Percentiles rank a stretch among this genome's conserved stretches.
Conservation (phyloP, 2,113 vertebrate species). For the Alosa alosa region DNA sequence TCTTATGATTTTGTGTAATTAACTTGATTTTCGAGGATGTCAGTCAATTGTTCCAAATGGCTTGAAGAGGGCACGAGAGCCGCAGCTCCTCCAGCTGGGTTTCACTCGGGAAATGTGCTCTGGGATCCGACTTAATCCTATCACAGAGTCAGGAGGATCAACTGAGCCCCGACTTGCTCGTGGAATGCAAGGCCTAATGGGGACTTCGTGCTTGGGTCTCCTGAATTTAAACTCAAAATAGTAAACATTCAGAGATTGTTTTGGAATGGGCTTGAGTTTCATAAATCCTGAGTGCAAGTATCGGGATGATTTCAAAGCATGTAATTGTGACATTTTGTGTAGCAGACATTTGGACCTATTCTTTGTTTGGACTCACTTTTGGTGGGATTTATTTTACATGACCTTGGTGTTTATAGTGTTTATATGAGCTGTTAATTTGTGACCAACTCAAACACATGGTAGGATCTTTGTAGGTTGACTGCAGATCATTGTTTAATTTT, state of each 20-base stretch:
- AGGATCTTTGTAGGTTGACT: too few relatives aligned
- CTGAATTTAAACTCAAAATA: neutral
- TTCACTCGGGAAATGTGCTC: constrained; percentile 49
- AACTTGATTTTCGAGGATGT: constrained; percentile 61
- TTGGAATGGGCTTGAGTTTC: neutral
- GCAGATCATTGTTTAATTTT: neutral
- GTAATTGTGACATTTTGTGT: neutral
- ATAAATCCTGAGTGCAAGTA: neutral
- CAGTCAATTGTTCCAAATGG: constrained; percentile 56
- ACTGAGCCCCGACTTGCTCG: constrained; percentile 42
- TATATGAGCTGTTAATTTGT: neutral
- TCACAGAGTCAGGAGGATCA: constrained; percentile 54
- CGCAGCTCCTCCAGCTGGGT: constrained; percentile 47
- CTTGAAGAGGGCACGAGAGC: constrained; percentile 42
- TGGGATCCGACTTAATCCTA: constrained; percentile 63
- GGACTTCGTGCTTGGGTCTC: neutral
- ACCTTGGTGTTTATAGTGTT: neutral
- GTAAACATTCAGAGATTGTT: neutral
- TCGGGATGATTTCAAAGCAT: neutral
- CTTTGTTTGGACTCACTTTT: neutral
- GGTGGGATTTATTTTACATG: neutral
- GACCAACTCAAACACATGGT: neutral
- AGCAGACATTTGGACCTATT: neutral
- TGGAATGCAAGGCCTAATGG: neutral
- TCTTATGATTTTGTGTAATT: constrained; percentile 58